These are phyloP conservation scores for Palythoa caribaeorum DNA, from an alignment of 92 coral and sea anemone genomes.

Conservation along the genomic window DNA sequence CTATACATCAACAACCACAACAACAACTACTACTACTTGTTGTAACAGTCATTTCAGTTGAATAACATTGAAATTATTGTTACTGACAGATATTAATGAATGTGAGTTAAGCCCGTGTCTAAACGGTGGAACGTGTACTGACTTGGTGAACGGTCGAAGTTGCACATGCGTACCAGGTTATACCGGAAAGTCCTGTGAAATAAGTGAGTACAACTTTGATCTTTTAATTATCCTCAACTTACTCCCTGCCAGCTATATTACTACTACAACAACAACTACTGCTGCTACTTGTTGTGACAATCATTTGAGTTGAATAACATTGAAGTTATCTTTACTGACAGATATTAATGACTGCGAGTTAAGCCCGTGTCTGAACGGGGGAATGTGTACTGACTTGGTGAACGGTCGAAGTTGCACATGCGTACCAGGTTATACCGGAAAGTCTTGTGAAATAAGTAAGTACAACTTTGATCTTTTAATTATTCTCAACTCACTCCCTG, in stretches of 20 bases:
- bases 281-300: not conserved
- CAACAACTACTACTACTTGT: too few species aligned
- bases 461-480: not conserved
- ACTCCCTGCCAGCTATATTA: too few species aligned
- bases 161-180: slow-evolving; percentile 26
- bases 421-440: slow-evolving; percentile 27
- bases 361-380: slow-evolving; percentile 18
- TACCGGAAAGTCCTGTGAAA: slow-evolving; percentile 33
- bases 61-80: too few species aligned
- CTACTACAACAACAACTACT: not conserved
- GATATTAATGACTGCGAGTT: slow-evolving; percentile 9
- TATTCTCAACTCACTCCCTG: too few species aligned
- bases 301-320: not conserved
- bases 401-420: slow-evolving; percentile 22
- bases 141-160: slow-evolving; percentile 6
- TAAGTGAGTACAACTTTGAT: not conserved
- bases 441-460: slow-evolving; percentile 32
- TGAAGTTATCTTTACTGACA: not conserved
- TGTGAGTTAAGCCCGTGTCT: not conserved
- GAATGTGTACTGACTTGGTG: slow-evolving; percentile 19
- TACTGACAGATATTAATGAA: slow-evolving; percentile 2
- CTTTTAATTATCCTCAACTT: not conserved
- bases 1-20: too few species aligned
- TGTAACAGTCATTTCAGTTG: not conserved
- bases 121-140: slow-evolving; percentile 33